Conservation (phyloP, 2,797 vertebrate genomes). For the Lepilemur ruficaudatus region DNA sequence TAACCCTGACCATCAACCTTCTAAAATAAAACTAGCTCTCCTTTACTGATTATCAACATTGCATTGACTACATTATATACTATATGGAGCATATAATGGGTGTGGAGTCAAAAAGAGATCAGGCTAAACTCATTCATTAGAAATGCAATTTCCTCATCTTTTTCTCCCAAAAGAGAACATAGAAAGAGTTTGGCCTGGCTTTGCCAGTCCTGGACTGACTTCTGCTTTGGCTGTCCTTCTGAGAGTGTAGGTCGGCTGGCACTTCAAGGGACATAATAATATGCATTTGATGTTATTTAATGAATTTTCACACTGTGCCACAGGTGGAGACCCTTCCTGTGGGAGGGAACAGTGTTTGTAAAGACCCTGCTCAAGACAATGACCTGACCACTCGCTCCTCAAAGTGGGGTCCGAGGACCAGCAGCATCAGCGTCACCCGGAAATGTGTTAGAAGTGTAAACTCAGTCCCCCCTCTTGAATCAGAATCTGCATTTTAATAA, state of each 20-base stretch:
- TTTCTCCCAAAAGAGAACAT: background rate
- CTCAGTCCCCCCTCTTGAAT: background rate
- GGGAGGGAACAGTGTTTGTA: background rate
- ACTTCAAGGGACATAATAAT: background rate
- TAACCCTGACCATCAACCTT: background rate
- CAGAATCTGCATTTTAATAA: background rate
- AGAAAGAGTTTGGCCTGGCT: background rate
- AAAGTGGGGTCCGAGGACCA: rapidly evolving
- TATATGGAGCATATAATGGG: background rate
- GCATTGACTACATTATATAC: too few relatives aligned
- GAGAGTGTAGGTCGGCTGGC: too few relatives aligned
- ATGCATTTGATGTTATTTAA: background rate
- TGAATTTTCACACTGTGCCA: background rate
- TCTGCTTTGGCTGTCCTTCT: background rate
- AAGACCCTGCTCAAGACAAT: background rate
- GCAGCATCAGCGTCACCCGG: rapidly evolving
- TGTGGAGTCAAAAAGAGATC: background rate
- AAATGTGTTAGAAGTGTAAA: background rate
- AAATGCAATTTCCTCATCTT: background rate
- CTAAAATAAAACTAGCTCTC: background rate
- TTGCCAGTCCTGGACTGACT: background rate
- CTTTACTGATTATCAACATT: too few relatives aligned
- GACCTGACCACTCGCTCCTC: background rate
- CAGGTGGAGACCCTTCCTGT: background rate
- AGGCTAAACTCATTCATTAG: background rate